phyloP scores from a whole-genome alignment of 2,797 vertebrate species.

The Tangara arthus region DNA sequence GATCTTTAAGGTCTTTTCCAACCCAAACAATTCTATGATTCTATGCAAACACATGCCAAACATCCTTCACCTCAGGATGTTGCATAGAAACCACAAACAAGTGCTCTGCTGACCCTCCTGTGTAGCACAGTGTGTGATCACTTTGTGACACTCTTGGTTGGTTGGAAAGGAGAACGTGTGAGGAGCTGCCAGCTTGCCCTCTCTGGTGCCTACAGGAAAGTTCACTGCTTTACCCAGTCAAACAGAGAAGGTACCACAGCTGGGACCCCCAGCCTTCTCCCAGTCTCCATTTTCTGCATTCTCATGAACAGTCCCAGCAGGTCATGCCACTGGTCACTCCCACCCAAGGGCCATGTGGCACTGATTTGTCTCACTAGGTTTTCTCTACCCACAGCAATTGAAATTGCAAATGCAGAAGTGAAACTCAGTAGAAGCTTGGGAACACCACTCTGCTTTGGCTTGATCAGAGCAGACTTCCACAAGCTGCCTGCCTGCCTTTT shows the following conservation, averaged over 20 bases:
- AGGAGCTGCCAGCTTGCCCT: neutral
- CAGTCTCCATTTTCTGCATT: neutral
- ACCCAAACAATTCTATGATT: neutral
- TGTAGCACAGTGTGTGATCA: neutral
- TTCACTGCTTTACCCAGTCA: neutral
- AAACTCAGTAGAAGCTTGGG: neutral
- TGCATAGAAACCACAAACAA: neutral
- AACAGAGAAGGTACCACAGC: neutral
- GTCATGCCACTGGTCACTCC: neutral
- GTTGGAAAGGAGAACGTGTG: neutral
- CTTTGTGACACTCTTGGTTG: neutral
- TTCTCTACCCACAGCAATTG: neutral
- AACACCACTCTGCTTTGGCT: neutral
- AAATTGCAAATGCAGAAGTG: neutral
- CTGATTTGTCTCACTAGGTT: neutral
- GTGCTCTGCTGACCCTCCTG: neutral
- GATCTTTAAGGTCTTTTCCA: neutral
- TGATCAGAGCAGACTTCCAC: neutral
- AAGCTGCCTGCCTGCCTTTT: neutral
- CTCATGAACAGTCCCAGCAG: neutral
- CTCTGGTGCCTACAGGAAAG: neutral
- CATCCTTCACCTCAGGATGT: neutral
- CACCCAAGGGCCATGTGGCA: neutral
- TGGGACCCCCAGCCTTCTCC: neutral
- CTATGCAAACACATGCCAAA: neutral